These are phyloP conservation scores for Nymphicus hollandicus DNA, from an alignment of 2,113 vertebrate species.

Conservation along the genomic window DNA sequence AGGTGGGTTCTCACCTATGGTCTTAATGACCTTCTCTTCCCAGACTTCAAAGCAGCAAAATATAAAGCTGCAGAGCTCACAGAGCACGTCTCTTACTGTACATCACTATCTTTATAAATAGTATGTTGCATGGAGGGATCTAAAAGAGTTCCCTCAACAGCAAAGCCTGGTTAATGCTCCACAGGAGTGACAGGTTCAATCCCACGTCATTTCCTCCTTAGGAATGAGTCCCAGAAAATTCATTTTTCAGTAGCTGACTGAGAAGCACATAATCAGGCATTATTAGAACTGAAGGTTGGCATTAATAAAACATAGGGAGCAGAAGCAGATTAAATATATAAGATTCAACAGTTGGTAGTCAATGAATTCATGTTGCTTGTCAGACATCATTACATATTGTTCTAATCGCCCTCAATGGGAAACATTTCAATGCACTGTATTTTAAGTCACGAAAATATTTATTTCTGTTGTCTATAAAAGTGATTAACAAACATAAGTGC, in stretches of 20 bases:
- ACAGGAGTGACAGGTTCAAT: neutral
- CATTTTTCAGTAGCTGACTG: neutral
- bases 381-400: neutral
- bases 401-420: neutral
- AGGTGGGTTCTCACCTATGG: neutral
- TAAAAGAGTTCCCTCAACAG: neutral
- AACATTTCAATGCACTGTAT: neutral
- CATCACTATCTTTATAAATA: neutral
- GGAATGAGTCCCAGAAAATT: neutral
- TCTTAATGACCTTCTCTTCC: neutral
- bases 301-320: conserved; percentile 32
- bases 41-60: neutral
- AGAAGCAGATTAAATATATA: conserved; percentile 31
- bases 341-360: conserved; percentile 34
- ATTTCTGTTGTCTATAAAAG: conserved; percentile 35
- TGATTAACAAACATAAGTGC: neutral
- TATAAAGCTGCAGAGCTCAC: neutral
- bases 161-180: neutral
- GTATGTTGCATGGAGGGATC: neutral
- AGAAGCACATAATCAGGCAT: neutral
- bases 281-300: neutral
- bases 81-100: neutral
- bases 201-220: neutral
- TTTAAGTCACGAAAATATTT: conserved; percentile 24
- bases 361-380: neutral